These are phyloP conservation scores for Pandemis cinnamomeana DNA, from an alignment of 2,888 invertebrate species.

Conservation along the genomic window DNA sequence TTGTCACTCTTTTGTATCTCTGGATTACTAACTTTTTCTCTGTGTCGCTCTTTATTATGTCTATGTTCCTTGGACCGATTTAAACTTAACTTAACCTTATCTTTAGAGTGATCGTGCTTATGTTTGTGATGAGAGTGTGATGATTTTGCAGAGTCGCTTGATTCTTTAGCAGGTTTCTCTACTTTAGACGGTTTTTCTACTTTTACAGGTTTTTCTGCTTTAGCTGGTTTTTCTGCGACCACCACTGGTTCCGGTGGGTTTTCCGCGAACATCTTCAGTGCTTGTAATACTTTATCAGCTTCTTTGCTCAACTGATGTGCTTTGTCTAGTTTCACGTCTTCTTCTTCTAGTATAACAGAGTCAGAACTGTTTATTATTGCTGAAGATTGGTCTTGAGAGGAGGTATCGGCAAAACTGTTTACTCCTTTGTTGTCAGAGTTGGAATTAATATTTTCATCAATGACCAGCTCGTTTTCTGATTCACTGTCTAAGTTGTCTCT, in stretches of 20 bases:
- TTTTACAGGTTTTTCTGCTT: slow-evolving; percentile 48
- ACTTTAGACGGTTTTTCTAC: slow-evolving; percentile 50
- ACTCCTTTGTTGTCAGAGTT: slow-evolving; percentile 13
- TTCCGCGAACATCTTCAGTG: slow-evolving; percentile 65
- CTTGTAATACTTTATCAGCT: slow-evolving; percentile 59
- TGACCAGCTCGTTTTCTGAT: slow-evolving; percentile 67
- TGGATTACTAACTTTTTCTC: slow-evolving; percentile 43
- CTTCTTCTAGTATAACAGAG: slow-evolving; percentile 43
- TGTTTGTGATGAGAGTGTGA: slow-evolving; percentile 47
- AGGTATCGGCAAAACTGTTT: background rate
- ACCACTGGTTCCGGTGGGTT: slow-evolving; percentile 59
- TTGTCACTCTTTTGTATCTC: slow-evolving; percentile 51
- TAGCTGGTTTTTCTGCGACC: slow-evolving; percentile 45
- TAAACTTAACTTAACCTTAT: slow-evolving; percentile 53
- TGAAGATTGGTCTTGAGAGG: slow-evolving; percentile 10
- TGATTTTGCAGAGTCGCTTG: slow-evolving; percentile 42
- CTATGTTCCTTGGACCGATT: slow-evolving; percentile 47
- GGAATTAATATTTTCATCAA: slow-evolving; percentile 51
- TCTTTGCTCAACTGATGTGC: slow-evolving; percentile 66
- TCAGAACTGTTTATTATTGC: slow-evolving; percentile 20
- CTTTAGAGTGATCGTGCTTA: slow-evolving; percentile 50
- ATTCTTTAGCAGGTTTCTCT: slow-evolving; percentile 47
- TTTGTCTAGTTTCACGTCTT: slow-evolving; percentile 64
- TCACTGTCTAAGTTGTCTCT: slow-evolving; percentile 56
- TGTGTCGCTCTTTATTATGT: slow-evolving; percentile 46